Evolutionary conservation across 2,888 invertebrate species (phyloP).

Genomic region (Nipponacmea schrenckii): DNA sequence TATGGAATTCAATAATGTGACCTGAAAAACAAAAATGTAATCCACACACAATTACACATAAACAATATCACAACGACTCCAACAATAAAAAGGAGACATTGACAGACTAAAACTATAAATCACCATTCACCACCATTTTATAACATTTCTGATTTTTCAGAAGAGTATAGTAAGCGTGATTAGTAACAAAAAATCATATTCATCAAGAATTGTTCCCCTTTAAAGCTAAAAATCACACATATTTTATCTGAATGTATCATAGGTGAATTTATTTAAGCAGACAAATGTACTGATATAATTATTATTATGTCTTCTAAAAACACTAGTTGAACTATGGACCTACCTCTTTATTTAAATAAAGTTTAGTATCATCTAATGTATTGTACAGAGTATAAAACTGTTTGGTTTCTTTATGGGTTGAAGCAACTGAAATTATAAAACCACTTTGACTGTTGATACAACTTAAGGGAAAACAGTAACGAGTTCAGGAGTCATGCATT

Average conservation of each 20-base stretch:
- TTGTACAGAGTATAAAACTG: slow-evolving; percentile 97
- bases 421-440: slow-evolving; percentile 78
- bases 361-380: slow-evolving; percentile 91
- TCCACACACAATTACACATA: no score
- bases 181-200: no score
- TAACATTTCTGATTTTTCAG: no score
- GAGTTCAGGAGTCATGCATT: not conserved
- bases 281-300: no score
- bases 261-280: no score
- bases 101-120: no score
- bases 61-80: no score
- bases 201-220: not conserved
- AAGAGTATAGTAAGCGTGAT: no score
- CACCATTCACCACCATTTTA: no score
- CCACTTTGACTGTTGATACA: not conserved
- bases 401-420: slow-evolving; percentile 96
- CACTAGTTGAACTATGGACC: slow-evolving; percentile 66
- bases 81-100: no score
- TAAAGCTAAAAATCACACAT: not conserved
- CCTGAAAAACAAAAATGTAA: slow-evolving; percentile 44
- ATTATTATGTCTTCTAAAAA: no score
- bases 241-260: not conserved
- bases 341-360: slow-evolving; percentile 91
- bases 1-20: slow-evolving; percentile 68
- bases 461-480: not conserved